phyloP scores from a whole-genome alignment of 2,797 vertebrate genomes.

The Bucorvus abyssinicus region DNA sequence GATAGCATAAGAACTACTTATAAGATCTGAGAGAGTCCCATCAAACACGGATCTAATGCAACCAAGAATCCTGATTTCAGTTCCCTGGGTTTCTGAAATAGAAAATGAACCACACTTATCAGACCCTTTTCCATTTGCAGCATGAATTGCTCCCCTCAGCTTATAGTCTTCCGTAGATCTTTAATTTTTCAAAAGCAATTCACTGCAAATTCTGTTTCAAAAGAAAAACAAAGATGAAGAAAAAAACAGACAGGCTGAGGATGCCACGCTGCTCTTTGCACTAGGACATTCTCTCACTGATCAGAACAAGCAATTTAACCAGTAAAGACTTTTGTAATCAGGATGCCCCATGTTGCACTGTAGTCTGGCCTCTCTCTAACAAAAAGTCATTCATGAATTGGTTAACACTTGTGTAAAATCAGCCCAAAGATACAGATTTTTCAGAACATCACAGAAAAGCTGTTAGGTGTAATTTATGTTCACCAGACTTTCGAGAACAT shows the following conservation, averaged over 20 bases:
- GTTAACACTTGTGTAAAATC: not conserved
- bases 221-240: not conserved
- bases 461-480: not conserved
- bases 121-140: not conserved
- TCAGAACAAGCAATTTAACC: not conserved
- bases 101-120: not conserved
- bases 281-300: not conserved
- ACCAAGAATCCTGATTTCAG: not conserved
- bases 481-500: not conserved
- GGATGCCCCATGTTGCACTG: not conserved
- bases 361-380: not conserved
- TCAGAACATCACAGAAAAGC: not conserved
- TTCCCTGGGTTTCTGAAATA: not conserved
- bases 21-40: not conserved
- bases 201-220: not conserved
- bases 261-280: not conserved
- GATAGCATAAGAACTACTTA: not conserved
- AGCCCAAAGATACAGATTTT: not conserved
- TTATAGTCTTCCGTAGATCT: not conserved
- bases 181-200: not conserved
- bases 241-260: not conserved
- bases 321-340: not conserved
- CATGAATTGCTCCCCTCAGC: not conserved
- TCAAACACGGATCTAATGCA: not conserved
- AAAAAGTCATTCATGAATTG: not conserved